Percentiles rank a stretch among this genome's conserved stretches.
phyloP scores from a whole-genome alignment of 1,140 invertebrate genomes.

The Pseudomyrmex sp. region DNA sequence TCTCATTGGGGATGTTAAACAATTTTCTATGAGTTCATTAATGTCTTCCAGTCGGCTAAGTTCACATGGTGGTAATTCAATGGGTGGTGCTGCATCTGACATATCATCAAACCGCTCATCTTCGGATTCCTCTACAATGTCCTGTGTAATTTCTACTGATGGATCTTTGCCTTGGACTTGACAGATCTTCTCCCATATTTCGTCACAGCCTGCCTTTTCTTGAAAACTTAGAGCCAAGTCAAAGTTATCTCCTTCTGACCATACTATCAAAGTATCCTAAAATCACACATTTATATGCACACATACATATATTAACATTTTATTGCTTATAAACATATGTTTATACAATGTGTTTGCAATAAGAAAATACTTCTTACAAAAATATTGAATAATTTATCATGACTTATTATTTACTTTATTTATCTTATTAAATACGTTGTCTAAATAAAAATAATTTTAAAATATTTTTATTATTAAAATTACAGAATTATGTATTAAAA shows the following conservation, averaged over 20 bases:
- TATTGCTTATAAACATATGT: no score
- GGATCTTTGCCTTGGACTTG: conserved; percentile 99
- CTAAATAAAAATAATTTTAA: no score
- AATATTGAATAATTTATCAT: no score
- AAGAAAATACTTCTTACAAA: no score
- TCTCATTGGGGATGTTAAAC: conserved; percentile 92
- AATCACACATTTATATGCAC: conserved; percentile 68
- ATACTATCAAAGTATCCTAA: conserved; percentile 99
- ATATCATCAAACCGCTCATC: conserved; percentile 99
- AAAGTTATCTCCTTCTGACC: conserved; percentile 99
- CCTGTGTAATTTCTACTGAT: conserved; percentile 98
- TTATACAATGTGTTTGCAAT: no score
- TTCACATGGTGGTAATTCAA: conserved; percentile 97
- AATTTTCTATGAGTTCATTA: conserved; percentile 94
- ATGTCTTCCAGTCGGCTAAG: conserved; percentile 97
- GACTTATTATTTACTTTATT: no score
- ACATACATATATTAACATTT: not conserved
- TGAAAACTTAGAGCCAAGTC: conserved; percentile 99
- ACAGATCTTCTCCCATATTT: conserved; percentile 99
- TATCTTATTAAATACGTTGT: no score
- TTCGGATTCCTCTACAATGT: conserved; percentile 98
- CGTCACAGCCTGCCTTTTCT: conserved; percentile 99
- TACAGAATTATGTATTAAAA: no score
- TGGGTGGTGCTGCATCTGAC: conserved; percentile 95
- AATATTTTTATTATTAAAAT: no score